Base-by-base conservation (phyloP, 2,113 vertebrate species). In the Xiphias gladius region DNA sequence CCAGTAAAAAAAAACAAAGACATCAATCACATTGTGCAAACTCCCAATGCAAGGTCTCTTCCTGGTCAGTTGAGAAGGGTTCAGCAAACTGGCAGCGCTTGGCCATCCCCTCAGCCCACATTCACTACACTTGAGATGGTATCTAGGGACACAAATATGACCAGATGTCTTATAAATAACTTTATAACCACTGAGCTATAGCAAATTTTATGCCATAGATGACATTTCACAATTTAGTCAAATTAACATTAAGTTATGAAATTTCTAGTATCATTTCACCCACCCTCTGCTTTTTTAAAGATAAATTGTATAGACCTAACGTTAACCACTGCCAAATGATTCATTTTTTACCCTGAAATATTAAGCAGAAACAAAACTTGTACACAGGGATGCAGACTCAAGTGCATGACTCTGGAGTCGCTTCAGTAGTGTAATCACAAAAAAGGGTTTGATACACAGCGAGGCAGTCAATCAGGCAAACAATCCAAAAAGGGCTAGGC, bases 11-110 rank as follows among this genome's bases (percentile, higher is more conserved):
- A 35, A 94, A 83, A 89, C 82, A 91, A 91, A 90, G 79, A 80
- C 82, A 90, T 91, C 89, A 87, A 86, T 93, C 89, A 88, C 20
- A 54, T 61, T 83, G 77, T 86, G 73, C 73, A 90, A 85, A 89
- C 76, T 82, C 79, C 82, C 79, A 81, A 35, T 73, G 69, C 64
- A n/a, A 9, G 30, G 4, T 73, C 20, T 70, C 67, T 82, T 76
- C 69, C 76, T 76, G 76, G 80, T 85, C 84, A 76, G 69, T 24
- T 66, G 61, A 85, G 63, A 77, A 43, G 28, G 24, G 46, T 8
- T 58, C 63, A 61, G 19, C 67, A 72, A 35, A 39, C 8, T 16
- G 0, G 2, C 24, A 5, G 32, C 2, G 6, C 41, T 43, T 7
- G 8, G 37, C 37, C 14, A 35, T 2, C 17, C 50, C 24, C 39